These are phyloP conservation scores for Sakesphorus luctuosus DNA, from an alignment of 2,113 vertebrate genomes.

Conservation along the genomic window DNA sequence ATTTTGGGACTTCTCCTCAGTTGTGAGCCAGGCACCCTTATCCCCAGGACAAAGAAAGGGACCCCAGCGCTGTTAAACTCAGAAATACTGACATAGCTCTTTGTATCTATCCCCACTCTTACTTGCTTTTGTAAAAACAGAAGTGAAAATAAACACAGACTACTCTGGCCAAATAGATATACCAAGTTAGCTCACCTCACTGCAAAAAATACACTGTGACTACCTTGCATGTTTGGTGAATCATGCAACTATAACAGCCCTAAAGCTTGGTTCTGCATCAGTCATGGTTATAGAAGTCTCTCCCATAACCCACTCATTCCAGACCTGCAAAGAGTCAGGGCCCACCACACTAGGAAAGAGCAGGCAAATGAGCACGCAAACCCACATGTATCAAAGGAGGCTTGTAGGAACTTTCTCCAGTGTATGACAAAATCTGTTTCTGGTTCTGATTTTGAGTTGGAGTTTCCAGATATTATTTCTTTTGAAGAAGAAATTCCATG, in stretches of 20 bases:
- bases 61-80: neutral
- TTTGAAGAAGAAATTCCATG: neutral
- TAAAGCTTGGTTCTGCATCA: neutral
- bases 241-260: neutral
- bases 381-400: neutral
- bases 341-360: neutral
- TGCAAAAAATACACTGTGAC: neutral
- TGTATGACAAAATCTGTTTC: neutral
- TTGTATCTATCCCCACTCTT: neutral
- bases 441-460: neutral
- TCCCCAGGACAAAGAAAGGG: neutral
- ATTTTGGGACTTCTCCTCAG: neutral
- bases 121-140: neutral
- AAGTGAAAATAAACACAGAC: neutral
- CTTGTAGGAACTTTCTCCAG: neutral
- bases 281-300: neutral
- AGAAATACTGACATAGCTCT: neutral
- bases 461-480: neutral
- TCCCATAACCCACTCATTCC: neutral
- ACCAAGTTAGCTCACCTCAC: neutral
- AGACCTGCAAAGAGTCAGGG: neutral
- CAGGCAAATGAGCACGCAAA: neutral
- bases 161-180: neutral
- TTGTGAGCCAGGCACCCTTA: neutral
- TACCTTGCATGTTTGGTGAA: neutral